Conservation (phyloP, 2,797 vertebrate species). For the Sorex maritimensis region DNA sequence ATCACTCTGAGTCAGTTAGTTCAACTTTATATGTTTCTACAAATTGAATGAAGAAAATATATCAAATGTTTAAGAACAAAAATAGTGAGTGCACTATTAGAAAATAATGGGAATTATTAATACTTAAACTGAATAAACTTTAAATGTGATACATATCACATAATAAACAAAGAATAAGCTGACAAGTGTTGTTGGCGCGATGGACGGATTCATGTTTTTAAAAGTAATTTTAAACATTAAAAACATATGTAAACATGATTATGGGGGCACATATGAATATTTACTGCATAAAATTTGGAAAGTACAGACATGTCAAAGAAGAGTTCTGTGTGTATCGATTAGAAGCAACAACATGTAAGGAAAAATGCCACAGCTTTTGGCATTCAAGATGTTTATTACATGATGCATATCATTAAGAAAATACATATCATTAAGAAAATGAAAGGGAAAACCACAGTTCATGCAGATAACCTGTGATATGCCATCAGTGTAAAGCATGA, state of each 20-base stretch:
- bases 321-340: slow-evolving; percentile 17
- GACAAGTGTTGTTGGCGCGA: slow-evolving; percentile 13
- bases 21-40: slow-evolving; percentile 14
- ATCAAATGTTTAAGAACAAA: slow-evolving; percentile 40
- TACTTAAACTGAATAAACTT: slow-evolving; percentile 52
- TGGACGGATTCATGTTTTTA: slow-evolving; percentile 29
- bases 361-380: slow-evolving; percentile 8
- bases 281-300: slow-evolving; percentile 42
- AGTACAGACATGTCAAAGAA: slow-evolving; percentile 15
- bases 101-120: slow-evolving; percentile 16
- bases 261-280: background rate
- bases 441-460: slow-evolving; percentile 1
- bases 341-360: slow-evolving; percentile 11
- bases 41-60: slow-evolving; percentile 4
- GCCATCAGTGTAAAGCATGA: slow-evolving; percentile 44
- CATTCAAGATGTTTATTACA: background rate
- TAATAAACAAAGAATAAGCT: background rate
- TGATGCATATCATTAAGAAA: slow-evolving; percentile 31
- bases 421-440: slow-evolving; percentile 36
- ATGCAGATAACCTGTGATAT: slow-evolving; percentile 30
- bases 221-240: slow-evolving; percentile 56
- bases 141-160: slow-evolving; percentile 5
- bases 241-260: slow-evolving; percentile 46
- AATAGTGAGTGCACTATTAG: background rate
- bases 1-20: slow-evolving; percentile 42